phyloP scores from a whole-genome alignment of 2,113 vertebrate species.

The Dendrocopos noguchii region DNA sequence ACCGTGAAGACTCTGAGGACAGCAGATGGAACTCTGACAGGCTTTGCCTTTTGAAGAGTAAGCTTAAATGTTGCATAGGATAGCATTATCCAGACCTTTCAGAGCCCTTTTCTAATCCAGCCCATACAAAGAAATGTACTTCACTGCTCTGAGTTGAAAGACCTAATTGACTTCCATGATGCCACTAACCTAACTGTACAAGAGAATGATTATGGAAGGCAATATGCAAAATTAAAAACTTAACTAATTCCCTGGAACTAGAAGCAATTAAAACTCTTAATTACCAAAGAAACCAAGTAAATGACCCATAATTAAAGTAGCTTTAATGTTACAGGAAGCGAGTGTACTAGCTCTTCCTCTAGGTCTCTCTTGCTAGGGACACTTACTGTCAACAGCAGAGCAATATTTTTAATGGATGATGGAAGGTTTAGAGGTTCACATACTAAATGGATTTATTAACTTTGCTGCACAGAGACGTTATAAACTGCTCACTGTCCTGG shows the following conservation, averaged over 20 bases:
- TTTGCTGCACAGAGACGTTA: not conserved
- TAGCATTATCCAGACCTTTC: conserved; percentile 46
- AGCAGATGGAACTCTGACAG: not conserved
- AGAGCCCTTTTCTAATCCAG: conserved; percentile 56
- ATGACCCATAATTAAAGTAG: conserved; percentile 72
- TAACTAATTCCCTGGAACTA: conserved; percentile 75
- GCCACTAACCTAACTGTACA: conserved; percentile 65
- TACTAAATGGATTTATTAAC: conserved; percentile 33
- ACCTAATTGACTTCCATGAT: conserved; percentile 76
- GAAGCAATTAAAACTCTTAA: conserved; percentile 79
- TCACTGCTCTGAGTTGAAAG: conserved; percentile 55
- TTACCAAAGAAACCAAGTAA: conserved; percentile 69
- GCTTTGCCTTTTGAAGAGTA: not conserved
- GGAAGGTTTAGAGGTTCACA: not conserved
- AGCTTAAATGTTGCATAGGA: conserved; percentile 41
- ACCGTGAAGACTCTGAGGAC: not conserved
- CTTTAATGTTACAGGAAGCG: conserved; percentile 49
- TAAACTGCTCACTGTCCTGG: not conserved
- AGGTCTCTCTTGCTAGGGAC: conserved; percentile 14
- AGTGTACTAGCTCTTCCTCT: conserved; percentile 17
- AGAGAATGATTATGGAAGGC: conserved; percentile 62
- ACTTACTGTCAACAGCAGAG: conserved; percentile 6
- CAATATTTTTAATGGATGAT: not conserved
- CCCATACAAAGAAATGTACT: conserved; percentile 65
- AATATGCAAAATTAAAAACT: conserved; percentile 63